Evolutionary conservation across 2,113 vertebrate species (phyloP).

Genomic region (Cepphus grylle): DNA sequence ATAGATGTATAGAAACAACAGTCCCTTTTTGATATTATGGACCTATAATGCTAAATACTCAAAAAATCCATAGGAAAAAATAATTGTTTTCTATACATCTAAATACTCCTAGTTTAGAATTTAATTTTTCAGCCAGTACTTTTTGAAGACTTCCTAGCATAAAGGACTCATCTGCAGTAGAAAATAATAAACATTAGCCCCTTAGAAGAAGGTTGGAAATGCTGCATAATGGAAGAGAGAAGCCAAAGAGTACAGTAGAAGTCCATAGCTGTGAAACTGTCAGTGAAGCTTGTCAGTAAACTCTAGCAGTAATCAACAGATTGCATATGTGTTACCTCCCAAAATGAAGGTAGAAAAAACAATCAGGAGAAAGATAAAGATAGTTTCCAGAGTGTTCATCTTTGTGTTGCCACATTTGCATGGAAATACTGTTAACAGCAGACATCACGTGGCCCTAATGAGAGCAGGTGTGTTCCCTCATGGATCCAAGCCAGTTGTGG

Average conservation of each 20-base stretch:
- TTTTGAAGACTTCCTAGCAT: not conserved
- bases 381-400: constrained; percentile 60
- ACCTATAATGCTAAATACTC: not conserved
- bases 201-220: not conserved
- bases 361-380: constrained; percentile 52
- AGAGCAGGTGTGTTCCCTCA: constrained; percentile 64
- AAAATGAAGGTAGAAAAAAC: constrained; percentile 52
- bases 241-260: not conserved
- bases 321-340: constrained; percentile 28
- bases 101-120: not conserved
- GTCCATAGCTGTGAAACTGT: constrained; percentile 5
- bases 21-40: not conserved
- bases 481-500: constrained; percentile 63
- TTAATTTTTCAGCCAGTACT: not conserved
- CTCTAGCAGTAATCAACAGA: constrained; percentile 57
- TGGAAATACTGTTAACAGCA: constrained; percentile 69
- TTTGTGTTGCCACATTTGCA: constrained; percentile 63
- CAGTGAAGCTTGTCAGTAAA: constrained; percentile 31
- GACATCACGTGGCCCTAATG: constrained; percentile 63
- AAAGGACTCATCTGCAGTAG: not conserved
- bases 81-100: not conserved
- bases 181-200: not conserved
- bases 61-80: not conserved
- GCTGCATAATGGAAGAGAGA: not conserved
- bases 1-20: not conserved